These are phyloP conservation scores for Probaryconus sp. DNA, from an alignment of 1,140 invertebrate genomes.

Conservation along the genomic window DNA sequence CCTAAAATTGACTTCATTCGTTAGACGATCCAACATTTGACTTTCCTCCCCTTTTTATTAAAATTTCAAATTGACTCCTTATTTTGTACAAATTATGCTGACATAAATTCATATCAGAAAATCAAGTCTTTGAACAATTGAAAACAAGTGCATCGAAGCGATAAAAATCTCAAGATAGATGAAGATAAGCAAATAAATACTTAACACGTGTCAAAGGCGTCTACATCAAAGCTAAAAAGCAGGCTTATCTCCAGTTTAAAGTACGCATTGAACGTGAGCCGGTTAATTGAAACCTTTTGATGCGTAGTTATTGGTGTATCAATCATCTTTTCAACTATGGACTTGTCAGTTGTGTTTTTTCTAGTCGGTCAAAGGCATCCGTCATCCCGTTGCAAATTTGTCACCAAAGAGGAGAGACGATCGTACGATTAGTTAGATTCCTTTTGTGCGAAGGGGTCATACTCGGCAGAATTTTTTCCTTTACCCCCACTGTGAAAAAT, in stretches of 20 bases:
- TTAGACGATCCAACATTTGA: too few species aligned
- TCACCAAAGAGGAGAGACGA: constrained; percentile 71
- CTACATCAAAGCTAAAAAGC: constrained; percentile 56
- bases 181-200: constrained; percentile 45
- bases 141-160: too few species aligned
- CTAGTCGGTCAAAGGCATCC: constrained; percentile 68
- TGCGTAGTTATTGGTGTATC: constrained; percentile 64
- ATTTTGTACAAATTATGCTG: too few species aligned
- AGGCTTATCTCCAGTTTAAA: constrained; percentile 59
- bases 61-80: too few species aligned
- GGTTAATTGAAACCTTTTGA: constrained; percentile 65
- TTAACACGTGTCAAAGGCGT: constrained; percentile 46
- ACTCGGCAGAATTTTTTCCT: constrained; percentile 3
- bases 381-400: constrained; percentile 75
- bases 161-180: too few species aligned
- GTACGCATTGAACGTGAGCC: constrained; percentile 30
- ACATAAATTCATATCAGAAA: too few species aligned
- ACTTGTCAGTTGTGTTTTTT: constrained; percentile 53
- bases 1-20: too few species aligned
- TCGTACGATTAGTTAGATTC: constrained; percentile 70
- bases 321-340: constrained; percentile 61
- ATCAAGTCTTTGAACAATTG: too few species aligned
- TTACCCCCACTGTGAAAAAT: constrained; percentile 60
- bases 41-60: too few species aligned
- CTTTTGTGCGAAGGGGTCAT: constrained; percentile 58